phyloP scores from a whole-genome alignment of 53 echinoderm and acorn worm species.

The Stichopus horrens region DNA sequence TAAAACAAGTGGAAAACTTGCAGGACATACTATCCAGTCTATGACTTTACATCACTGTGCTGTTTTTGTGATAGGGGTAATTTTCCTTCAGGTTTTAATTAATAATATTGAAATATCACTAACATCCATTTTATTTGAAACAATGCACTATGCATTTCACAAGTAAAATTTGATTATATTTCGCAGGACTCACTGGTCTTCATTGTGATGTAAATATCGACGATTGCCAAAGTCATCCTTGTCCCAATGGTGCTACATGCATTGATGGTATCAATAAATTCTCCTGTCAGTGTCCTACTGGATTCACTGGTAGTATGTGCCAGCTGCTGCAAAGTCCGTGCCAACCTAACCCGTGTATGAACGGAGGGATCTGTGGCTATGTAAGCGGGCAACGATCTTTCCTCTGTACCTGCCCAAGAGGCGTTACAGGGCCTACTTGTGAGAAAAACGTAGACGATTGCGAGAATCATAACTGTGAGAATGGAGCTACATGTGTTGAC shows the following conservation, averaged over 20 bases:
- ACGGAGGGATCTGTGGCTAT: not conserved
- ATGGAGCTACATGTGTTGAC: not conserved
- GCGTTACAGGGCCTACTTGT: not conserved
- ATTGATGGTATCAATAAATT: not conserved
- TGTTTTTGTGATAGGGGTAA: no score
- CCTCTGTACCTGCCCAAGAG: not conserved
- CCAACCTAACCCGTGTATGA: not conserved
- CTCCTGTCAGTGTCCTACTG: not conserved
- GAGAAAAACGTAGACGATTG: not conserved
- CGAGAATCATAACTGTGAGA: not conserved
- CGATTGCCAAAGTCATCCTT: not conserved
- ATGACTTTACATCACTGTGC: no score
- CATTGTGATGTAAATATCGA: not conserved
- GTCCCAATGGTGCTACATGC: not conserved
- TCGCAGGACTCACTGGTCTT: not conserved
- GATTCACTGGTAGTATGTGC: not conserved
- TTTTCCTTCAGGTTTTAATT: no score
- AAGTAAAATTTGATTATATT: not conserved
- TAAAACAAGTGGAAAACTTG: no score
- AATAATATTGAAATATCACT: no score
- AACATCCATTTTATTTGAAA: no score
- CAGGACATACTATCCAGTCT: no score
- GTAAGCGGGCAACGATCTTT: not conserved
- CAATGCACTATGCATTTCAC: no score
- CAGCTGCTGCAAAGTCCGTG: not conserved